phyloP scores from a whole-genome alignment of 2,888 invertebrate species.

The Coelinius sp. region DNA sequence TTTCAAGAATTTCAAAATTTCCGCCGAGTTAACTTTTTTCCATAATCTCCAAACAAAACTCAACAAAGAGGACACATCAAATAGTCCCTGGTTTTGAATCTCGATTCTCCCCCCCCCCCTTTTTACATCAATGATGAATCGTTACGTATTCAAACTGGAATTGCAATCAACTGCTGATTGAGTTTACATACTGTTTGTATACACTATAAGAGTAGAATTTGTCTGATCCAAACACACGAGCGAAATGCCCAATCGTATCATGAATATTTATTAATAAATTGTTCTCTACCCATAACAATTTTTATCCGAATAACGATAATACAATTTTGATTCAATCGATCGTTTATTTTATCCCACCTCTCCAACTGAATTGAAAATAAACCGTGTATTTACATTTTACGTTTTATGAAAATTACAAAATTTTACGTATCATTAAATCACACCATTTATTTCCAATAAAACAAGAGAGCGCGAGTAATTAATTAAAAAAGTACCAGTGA shows the following conservation, averaged over 20 bases:
- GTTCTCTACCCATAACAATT: not conserved
- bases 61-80: not conserved
- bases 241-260: not conserved
- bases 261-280: slow-evolving; percentile 6
- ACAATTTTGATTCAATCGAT: not conserved
- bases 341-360: not conserved
- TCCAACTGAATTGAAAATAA: not conserved
- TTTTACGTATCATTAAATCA: not conserved
- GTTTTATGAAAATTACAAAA: not conserved
- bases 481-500: not conserved
- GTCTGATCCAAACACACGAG: not conserved
- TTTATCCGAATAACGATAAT: not conserved
- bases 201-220: not conserved
- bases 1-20: not conserved
- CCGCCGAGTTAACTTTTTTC: not conserved
- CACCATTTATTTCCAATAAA: slow-evolving; percentile 1
- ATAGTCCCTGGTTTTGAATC: not conserved
- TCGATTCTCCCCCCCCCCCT: not conserved
- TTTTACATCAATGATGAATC: slow-evolving; percentile 7
- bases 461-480: not conserved
- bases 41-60: not conserved
- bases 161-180: slow-evolving; percentile 10
- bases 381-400: not conserved
- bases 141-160: slow-evolving; percentile 8
- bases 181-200: slow-evolving; percentile 5